Conservation (phyloP, 2,113 vertebrate species). For the Jaculus jaculus region DNA sequence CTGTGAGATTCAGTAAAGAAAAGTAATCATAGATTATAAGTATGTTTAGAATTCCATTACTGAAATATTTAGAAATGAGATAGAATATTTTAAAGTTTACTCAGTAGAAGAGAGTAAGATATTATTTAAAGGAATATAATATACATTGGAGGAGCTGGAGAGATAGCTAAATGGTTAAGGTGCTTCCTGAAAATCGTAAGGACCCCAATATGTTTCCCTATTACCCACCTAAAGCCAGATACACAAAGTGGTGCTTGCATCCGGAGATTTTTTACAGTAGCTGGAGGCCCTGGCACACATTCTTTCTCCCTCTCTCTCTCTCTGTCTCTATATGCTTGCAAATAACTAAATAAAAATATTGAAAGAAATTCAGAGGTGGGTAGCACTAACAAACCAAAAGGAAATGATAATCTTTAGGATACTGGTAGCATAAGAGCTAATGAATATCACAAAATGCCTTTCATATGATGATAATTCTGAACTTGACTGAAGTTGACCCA, state of each 20-base stretch:
- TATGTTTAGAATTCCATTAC: not conserved
- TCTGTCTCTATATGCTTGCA: too few species aligned
- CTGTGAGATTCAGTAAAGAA: not conserved
- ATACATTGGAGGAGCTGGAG: too few species aligned
- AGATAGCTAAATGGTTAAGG: too few species aligned
- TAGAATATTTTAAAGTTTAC: not conserved
- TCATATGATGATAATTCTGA: not conserved
- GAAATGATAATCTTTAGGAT: not conserved
- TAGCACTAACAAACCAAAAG: not conserved
- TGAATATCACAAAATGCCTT: not conserved
- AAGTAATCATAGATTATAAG: not conserved
- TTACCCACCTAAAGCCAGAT: too few species aligned
- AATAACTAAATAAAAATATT: too few species aligned
- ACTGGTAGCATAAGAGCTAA: not conserved
- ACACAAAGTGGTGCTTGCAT: too few species aligned
- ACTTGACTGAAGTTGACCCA: not conserved
- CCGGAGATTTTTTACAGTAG: too few species aligned
- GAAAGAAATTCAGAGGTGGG: not conserved
- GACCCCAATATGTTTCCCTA: too few species aligned
- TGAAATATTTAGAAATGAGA: not conserved
- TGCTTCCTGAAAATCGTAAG: too few species aligned
- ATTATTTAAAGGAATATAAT: not conserved
- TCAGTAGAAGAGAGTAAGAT: not conserved
- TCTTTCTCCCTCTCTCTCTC: too few species aligned
- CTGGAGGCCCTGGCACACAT: too few species aligned